Conservation (phyloP, 2,888 invertebrate species). For the Sesia apiformis region DNA sequence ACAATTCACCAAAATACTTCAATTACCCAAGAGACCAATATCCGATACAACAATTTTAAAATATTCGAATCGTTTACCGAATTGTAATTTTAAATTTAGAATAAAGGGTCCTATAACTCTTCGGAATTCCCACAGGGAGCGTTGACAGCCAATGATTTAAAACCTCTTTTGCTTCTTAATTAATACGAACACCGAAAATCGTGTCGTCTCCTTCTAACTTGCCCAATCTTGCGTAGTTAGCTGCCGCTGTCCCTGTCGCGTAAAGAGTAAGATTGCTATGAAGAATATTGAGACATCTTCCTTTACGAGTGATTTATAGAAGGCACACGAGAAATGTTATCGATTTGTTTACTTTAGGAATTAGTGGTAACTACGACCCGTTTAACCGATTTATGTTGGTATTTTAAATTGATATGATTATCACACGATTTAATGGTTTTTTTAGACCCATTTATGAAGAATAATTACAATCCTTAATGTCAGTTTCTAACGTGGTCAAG, state of each 20-base stretch:
- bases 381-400: conserved; percentile 44
- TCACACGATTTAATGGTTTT: conserved; percentile 15
- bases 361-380: conserved; percentile 45
- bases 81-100: conserved; percentile 73
- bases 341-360: conserved; percentile 70
- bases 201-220: conserved; percentile 35
- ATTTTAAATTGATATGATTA: conserved; percentile 52
- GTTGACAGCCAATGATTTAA: conserved; percentile 71
- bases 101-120: conserved; percentile 71
- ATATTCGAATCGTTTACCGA: conserved; percentile 61
- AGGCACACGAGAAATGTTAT: conserved; percentile 52
- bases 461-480: too few species aligned
- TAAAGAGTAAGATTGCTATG: conserved; percentile 41
- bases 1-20: not conserved
- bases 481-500: not conserved
- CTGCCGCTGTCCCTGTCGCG: conserved; percentile 25
- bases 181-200: conserved; percentile 46
- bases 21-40: conserved; percentile 47
- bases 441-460: not conserved
- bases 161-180: conserved; percentile 59
- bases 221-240: not conserved
- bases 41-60: conserved; percentile 39
- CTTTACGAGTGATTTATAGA: conserved; percentile 57
- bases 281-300: conserved; percentile 65
- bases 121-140: conserved; percentile 69